phyloP scores from a whole-genome alignment of 2,113 vertebrate genomes.

The Egretta garzetta region DNA sequence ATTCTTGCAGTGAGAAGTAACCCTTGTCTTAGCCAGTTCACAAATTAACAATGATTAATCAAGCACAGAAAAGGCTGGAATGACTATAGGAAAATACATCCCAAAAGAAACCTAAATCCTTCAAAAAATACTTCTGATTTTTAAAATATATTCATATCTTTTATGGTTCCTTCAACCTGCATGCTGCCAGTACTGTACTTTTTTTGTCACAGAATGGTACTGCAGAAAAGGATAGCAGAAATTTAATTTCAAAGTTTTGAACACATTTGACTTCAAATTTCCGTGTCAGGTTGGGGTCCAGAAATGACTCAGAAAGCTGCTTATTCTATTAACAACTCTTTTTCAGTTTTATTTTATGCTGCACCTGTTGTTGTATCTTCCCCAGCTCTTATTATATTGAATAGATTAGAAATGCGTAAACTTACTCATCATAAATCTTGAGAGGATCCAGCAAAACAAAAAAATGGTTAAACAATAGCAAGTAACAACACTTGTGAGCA shows the following conservation, averaged over 20 bases:
- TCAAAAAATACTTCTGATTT: not conserved
- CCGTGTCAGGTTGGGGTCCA: not conserved
- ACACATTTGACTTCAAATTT: not conserved
- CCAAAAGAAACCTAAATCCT: not conserved
- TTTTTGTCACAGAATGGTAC: not conserved
- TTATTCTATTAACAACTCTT: not conserved
- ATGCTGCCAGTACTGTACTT: not conserved
- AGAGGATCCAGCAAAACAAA: not conserved
- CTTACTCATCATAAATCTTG: not conserved
- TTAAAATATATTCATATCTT: not conserved
- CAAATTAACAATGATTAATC: conserved; percentile 36
- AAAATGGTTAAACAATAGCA: not conserved
- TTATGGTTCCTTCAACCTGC: not conserved
- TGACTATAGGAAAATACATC: not conserved
- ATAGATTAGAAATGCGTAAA: not conserved
- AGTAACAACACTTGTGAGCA: not conserved
- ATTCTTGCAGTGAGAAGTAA: conserved; percentile 6
- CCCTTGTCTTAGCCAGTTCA: not conserved
- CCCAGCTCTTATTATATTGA: not conserved
- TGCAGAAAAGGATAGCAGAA: not conserved
- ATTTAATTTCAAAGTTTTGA: not conserved
- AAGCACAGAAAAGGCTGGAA: not conserved
- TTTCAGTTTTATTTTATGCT: not conserved
- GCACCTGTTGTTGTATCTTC: not conserved
- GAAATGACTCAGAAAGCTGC: conserved; percentile 2